These are phyloP conservation scores for Chrysopilus asiliformis DNA, from an alignment of 2,888 invertebrate species.

Conservation along the genomic window DNA sequence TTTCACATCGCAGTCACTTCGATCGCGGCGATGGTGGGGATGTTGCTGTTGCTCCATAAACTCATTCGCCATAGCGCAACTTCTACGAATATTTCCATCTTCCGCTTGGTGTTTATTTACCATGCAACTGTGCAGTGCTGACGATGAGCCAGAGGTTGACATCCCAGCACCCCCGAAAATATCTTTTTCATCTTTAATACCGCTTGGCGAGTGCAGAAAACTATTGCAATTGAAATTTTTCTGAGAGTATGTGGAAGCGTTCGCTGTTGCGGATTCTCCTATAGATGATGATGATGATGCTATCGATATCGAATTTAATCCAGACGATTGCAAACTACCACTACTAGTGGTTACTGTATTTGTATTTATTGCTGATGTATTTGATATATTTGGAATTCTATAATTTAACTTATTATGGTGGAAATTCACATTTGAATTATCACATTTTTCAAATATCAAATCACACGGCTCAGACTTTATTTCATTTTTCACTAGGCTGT, in stretches of 20 bases:
- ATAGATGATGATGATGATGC: not conserved
- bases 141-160: conserved; percentile 2
- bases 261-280: not conserved
- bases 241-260: not conserved
- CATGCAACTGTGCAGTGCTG: not conserved
- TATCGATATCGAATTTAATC: not conserved
- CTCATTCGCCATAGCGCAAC: no score
- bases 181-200: conserved; percentile 8
- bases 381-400: no score
- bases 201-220: not conserved
- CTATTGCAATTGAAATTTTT: not conserved
- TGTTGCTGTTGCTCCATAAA: conserved; percentile 1
- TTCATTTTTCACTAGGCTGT: conserved; percentile 11
- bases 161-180: conserved; percentile 1
- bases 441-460: conserved; percentile 12
- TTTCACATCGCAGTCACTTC: conserved; percentile 12
- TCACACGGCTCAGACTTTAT: conserved; percentile 14
- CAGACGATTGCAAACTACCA: no score
- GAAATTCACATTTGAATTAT: conserved; percentile 8
- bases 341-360: no score
- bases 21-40: not conserved
- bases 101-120: no score
- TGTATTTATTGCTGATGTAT: no score
- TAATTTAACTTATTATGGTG: no score
- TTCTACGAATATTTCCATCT: no score